These are phyloP conservation scores for Sturnira hondurensis DNA, from an alignment of 2,113 vertebrate genomes.

Conservation along the genomic window DNA sequence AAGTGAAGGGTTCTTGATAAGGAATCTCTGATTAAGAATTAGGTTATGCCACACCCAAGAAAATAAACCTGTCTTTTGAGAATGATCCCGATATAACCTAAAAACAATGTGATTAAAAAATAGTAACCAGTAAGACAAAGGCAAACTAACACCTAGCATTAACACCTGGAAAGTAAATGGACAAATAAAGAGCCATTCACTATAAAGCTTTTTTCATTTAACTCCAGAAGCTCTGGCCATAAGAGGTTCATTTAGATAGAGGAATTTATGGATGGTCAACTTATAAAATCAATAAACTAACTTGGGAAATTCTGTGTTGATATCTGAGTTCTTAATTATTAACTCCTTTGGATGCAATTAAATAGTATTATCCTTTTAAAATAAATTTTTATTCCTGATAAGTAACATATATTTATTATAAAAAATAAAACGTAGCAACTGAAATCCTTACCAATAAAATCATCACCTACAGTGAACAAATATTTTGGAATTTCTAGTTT, in stretches of 20 bases:
- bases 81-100: neutral
- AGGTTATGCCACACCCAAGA: neutral
- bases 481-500: neutral
- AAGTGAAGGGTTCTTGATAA: neutral
- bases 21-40: constrained; percentile 22
- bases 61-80: neutral
- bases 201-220: constrained; percentile 12
- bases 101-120: neutral
- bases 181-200: neutral
- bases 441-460: constrained; percentile 35
- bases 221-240: neutral
- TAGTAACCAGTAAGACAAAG: neutral
- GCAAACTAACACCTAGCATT: neutral
- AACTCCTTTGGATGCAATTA: constrained; percentile 16
- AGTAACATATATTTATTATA: neutral
- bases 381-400: neutral
- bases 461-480: neutral
- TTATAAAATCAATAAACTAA: constrained; percentile 29
- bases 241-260: neutral
- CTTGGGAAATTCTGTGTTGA: constrained; percentile 4
- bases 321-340: neutral
- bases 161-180: constrained; percentile 4
- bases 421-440: neutral
- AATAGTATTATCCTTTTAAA: neutral
- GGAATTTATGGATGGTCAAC: neutral